phyloP scores from a whole-genome alignment of 2,797 vertebrate genomes.

The Lemur catta region DNA sequence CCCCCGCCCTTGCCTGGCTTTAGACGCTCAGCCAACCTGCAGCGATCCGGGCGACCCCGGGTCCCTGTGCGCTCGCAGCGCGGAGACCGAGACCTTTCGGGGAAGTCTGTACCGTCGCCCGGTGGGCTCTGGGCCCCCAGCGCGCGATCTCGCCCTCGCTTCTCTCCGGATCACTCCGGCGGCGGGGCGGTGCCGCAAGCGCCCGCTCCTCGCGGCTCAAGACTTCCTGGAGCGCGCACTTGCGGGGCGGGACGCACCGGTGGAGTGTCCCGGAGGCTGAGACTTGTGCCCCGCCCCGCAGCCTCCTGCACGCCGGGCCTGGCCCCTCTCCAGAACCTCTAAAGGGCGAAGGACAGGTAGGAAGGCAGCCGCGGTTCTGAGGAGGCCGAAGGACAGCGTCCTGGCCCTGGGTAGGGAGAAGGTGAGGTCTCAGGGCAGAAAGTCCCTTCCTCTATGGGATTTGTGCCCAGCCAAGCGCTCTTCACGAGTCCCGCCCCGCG shows the following conservation, averaged over 20 bases:
- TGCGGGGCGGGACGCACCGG: neutral
- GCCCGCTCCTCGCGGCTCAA: neutral
- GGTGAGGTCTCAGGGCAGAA: neutral
- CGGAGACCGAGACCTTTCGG: neutral
- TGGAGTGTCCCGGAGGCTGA: neutral
- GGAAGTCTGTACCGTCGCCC: neutral
- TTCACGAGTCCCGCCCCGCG: neutral
- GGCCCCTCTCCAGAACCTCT: neutral
- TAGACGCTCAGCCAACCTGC: neutral
- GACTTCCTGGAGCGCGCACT: slow-evolving; percentile 33
- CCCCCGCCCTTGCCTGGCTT: neutral
- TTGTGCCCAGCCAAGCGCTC: neutral
- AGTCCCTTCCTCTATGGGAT: neutral
- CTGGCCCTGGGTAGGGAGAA: neutral
- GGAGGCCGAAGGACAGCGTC: neutral
- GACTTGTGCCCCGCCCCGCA: neutral
- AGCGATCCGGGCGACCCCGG: neutral
- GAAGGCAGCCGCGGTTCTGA: neutral
- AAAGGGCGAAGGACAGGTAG: neutral
- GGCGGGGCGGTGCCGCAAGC: neutral
- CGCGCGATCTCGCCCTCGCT: neutral
- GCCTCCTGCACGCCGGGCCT: neutral
- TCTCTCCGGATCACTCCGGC: neutral
- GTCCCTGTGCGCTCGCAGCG: neutral
- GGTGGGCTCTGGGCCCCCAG: neutral